A percentile compares a stretch with the other conserved stretches of the same genome.
Evolutionary conservation across 2,797 vertebrate species (phyloP).

Genomic region (Schizothorax lantsangensis): DNA sequence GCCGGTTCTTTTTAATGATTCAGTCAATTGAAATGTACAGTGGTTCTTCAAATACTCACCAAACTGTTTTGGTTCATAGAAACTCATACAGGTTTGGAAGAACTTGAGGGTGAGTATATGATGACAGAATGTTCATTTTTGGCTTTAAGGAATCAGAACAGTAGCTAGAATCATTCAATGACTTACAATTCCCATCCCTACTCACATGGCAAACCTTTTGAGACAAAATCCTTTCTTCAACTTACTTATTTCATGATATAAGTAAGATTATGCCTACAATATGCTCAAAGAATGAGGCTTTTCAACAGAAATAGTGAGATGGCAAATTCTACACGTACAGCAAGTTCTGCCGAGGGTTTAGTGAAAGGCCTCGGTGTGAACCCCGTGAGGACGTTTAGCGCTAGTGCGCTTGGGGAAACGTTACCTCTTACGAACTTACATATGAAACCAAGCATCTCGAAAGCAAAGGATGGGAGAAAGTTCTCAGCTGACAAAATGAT

Average conservation of each 20-base stretch:
- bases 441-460: constrained; percentile 14
- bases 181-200: background rate
- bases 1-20: too few relatives aligned
- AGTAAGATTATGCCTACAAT: background rate
- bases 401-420: background rate
- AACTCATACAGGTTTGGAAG: background rate
- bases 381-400: background rate
- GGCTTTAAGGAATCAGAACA: background rate
- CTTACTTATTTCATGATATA: background rate
- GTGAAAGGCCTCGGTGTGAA: background rate
- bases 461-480: constrained; percentile 27
- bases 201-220: background rate
- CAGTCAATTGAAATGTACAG: background rate
- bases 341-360: background rate
- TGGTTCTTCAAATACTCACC: background rate
- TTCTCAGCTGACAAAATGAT: constrained; percentile 48
- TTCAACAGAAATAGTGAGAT: background rate
- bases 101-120: background rate
- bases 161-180: background rate
- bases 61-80: background rate
- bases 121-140: background rate
- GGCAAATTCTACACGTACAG: background rate
- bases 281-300: background rate
- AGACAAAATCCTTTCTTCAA: background rate
- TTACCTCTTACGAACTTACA: constrained; percentile 2